Conservation (phyloP, 2,797 vertebrate species). For the Chelidonichthys spinosus region DNA sequence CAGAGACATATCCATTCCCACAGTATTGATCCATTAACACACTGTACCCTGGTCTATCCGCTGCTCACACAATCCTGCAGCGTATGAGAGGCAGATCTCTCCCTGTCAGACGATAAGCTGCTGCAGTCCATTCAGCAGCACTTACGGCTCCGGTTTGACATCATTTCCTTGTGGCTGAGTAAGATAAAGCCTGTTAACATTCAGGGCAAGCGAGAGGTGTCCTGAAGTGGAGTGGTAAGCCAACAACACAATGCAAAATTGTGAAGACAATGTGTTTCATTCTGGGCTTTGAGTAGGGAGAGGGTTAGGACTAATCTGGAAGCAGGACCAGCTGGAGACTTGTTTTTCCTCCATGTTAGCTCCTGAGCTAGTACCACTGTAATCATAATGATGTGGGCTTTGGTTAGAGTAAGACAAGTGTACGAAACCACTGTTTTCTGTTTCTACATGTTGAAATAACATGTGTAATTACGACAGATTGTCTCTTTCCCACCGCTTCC, state of each 20-base stretch:
- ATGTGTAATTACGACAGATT: too few relatives aligned
- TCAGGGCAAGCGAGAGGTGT: conserved; percentile 57
- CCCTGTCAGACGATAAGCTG: conserved; percentile 21
- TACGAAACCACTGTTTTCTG: too few relatives aligned
- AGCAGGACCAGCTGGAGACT: too few relatives aligned
- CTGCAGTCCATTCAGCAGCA: conserved; percentile 42
- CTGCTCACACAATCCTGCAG: conserved; percentile 38
- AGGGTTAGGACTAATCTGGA: too few relatives aligned
- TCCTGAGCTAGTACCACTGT: too few relatives aligned
- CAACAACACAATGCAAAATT: conserved; percentile 67
- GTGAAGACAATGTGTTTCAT: conserved; percentile 63
- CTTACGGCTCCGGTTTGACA: conserved; percentile 53
- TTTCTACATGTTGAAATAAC: too few relatives aligned
- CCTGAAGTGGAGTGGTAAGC: conserved; percentile 45
- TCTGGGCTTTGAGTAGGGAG: too few relatives aligned
- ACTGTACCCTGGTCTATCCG: conserved; percentile 33
- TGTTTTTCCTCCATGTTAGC: too few relatives aligned
- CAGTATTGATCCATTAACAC: conserved; percentile 66
- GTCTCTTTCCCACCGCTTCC: too few relatives aligned
- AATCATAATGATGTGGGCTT: too few relatives aligned
- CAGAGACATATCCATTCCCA: conserved; percentile 57
- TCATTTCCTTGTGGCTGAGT: conserved; percentile 58
- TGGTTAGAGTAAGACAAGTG: too few relatives aligned
- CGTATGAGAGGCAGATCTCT: conserved; percentile 31
- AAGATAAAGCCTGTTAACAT: conserved; percentile 74